A percentile compares a stretch with the other conserved stretches of the same genome.
Conservation (phyloP, 2,888 invertebrate species). For the Leucania comma region DNA sequence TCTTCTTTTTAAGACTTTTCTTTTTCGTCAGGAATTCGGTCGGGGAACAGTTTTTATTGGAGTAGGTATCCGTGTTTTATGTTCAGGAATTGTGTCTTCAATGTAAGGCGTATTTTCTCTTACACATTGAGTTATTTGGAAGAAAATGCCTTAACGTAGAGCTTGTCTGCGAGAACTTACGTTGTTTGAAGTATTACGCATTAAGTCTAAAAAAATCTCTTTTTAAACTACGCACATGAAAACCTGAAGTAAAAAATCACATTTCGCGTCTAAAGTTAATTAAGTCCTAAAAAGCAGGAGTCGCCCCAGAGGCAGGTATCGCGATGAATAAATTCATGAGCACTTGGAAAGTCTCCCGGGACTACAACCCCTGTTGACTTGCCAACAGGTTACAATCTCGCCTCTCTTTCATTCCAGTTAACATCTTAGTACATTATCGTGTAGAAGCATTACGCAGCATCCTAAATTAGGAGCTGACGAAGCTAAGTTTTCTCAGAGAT, state of each 20-base stretch:
- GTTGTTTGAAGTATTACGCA: neutral
- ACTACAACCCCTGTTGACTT: constrained; percentile 56
- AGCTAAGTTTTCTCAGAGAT: constrained; percentile 11
- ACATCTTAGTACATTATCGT: constrained; percentile 52
- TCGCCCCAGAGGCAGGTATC: constrained; percentile 52
- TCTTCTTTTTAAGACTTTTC: constrained; percentile 57
- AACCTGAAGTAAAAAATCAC: constrained; percentile 50
- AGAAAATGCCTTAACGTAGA: neutral
- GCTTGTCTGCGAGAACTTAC: neutral
- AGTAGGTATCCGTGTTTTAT: constrained; percentile 52
- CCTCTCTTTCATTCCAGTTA: constrained; percentile 48
- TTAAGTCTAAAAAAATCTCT: neutral
- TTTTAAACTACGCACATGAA: constrained; percentile 20
- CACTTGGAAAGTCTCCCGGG: constrained; percentile 60
- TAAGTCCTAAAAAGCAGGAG: constrained; percentile 64
- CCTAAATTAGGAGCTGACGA: constrained; percentile 33
- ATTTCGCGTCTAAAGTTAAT: constrained; percentile 58
- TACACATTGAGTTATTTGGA: neutral
- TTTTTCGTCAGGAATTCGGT: constrained; percentile 39
- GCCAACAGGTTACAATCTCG: constrained; percentile 66
- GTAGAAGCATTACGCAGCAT: constrained; percentile 24
- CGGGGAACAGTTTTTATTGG: constrained; percentile 50
- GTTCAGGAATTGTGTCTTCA: constrained; percentile 23
- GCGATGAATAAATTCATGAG: constrained; percentile 68
- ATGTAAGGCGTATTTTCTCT: neutral